These are phyloP conservation scores for Condylura cristata DNA, from an alignment of 2,113 vertebrate species.

Conservation along the genomic window DNA sequence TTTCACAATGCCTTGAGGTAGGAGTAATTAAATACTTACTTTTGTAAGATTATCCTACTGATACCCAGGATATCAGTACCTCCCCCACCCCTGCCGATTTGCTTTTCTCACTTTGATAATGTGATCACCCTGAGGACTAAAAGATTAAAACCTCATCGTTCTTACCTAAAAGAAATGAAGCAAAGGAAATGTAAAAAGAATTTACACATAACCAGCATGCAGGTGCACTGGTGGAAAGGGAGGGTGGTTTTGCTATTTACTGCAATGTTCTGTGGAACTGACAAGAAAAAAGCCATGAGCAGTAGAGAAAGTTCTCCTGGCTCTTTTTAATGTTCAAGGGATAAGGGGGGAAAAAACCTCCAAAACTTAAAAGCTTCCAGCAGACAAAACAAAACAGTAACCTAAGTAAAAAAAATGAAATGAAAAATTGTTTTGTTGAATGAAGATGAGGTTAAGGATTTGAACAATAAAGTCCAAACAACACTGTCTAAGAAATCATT, in stretches of 20 bases:
- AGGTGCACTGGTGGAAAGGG: background rate
- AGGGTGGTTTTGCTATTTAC: background rate
- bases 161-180: background rate
- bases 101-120: slow-evolving; percentile 44
- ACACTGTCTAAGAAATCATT: background rate
- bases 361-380: background rate
- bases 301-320: background rate
- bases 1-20: background rate
- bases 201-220: background rate
- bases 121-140: background rate
- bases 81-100: background rate
- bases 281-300: background rate
- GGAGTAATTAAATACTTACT: background rate
- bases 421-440: background rate
- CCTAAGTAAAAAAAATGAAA: background rate
- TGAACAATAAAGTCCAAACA: background rate
- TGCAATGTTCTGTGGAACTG: background rate
- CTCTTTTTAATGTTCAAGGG: background rate
- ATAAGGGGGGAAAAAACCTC: background rate
- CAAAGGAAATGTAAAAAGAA: background rate
- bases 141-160: slow-evolving; percentile 33
- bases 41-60: background rate
- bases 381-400: background rate
- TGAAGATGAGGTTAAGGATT: background rate
- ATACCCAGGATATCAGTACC: too few species aligned